Base-by-base conservation (phyloP, 2,113 vertebrate species). In the Pristiophorus japonicus region DNA sequence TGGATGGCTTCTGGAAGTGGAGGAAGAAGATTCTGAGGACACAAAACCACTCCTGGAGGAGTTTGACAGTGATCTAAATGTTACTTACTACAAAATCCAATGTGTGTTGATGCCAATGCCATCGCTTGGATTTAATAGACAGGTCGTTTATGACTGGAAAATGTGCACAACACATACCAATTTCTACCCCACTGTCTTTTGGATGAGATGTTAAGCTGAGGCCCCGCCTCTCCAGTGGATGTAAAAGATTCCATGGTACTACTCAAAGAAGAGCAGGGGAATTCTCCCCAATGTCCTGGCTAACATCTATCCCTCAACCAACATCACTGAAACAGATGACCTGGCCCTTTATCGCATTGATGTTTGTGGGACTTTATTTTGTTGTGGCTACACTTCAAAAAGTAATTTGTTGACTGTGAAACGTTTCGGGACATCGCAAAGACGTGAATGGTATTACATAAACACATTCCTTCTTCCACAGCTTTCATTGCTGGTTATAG, bases 41-140 rank as follows among this genome's bases (percentile, higher is more conserved):
- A 98, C 97, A 96, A 99, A 99, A 95, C 99, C 99, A 92, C 98
- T 99, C 24, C 96, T 99, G 96, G 99, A 99, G 96, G 98, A 99
- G 97, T 97, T 99, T 47, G 99, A 99, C 97, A 99, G 99, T 65
- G 99, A 99, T 96, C 97, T 99, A 96, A 99, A 99, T 97, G 99
- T 99, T 97, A 99, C 99, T 97, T 99, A 99, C 96, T 99, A 99
- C 97, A 99, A 99, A 98, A 98, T 99, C 42, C 98, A 99, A 12
- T 99, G 99, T 96, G 99, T 99, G 96, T 97, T 99, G 97, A 99
- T 99, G 99, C 99, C 99, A 95, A 98, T 99, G 98, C 99, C 99
- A 42, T 99, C 99, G 0, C 98, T 99, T 97, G 99, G 99, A 45
- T 99, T 98, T 97, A 99, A 99, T 95, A 98, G 99, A 93, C 99